These are phyloP conservation scores for Drosophila equinoxialis DNA, from an alignment of 1,140 invertebrate genomes.

Conservation along the genomic window DNA sequence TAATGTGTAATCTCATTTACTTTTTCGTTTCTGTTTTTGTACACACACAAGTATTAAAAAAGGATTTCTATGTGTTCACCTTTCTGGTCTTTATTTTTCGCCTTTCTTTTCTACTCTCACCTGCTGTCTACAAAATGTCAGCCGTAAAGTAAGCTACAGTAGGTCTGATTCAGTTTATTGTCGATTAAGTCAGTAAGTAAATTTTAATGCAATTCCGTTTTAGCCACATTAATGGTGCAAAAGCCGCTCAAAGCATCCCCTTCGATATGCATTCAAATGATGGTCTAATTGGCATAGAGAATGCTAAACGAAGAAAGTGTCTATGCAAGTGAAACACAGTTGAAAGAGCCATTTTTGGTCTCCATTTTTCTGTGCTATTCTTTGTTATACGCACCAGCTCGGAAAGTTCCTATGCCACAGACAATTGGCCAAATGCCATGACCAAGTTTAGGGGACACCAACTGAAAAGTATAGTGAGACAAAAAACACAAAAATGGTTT, in stretches of 20 bases:
- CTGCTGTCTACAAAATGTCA: slow-evolving; percentile 41
- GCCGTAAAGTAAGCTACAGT: slow-evolving; percentile 55
- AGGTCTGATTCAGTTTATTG: slow-evolving; percentile 58
- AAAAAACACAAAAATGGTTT: slow-evolving; percentile 53
- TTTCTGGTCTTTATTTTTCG: neutral
- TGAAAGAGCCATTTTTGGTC: slow-evolving; percentile 13
- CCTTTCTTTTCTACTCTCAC: neutral
- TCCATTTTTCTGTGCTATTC: slow-evolving; percentile 1
- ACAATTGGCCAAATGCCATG: slow-evolving; percentile 61
- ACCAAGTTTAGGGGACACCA: slow-evolving; percentile 19
- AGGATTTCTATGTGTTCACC: slow-evolving; percentile 58
- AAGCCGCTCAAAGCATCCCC: slow-evolving; percentile 1
- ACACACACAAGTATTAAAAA: slow-evolving; percentile 42
- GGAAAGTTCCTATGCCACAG: slow-evolving; percentile 46
- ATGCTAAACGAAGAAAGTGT: slow-evolving; percentile 33
- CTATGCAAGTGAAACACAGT: slow-evolving; percentile 25
- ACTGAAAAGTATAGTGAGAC: slow-evolving; percentile 25
- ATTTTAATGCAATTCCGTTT: slow-evolving; percentile 62
- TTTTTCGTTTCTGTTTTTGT: slow-evolving; percentile 58
- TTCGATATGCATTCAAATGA: slow-evolving; percentile 50
- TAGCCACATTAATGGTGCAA: slow-evolving; percentile 24
- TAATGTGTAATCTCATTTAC: slow-evolving; percentile 61
- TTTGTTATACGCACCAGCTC: slow-evolving; percentile 44
- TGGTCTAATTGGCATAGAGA: slow-evolving; percentile 4
- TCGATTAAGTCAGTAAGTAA: slow-evolving; percentile 58